Evolutionary conservation across 2,888 invertebrate genomes (phyloP), one percentile per base, ranked within the genome.

Genomic region (Entomobrya proxima): DNA sequence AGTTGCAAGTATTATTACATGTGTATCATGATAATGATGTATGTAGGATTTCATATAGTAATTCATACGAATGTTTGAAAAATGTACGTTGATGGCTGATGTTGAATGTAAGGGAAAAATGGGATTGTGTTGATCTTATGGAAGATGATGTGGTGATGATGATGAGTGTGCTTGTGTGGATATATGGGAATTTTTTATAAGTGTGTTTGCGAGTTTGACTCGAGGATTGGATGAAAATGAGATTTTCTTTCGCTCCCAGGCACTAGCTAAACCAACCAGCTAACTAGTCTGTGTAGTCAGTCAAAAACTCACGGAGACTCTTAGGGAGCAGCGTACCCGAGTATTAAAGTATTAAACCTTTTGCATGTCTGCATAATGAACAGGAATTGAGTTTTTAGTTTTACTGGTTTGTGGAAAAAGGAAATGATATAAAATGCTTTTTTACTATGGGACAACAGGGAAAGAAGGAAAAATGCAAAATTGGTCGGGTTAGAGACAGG

Each of bases 191-290:
- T 44, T 69, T 40, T 69, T 44, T n/a, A n/a, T n/a, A n/a, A n/a
- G 11, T 67, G 67, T 9, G 11, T 67, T 21, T 67, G 21, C n/a
- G 21, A 18, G 18, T 5, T 64, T n/a, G n/a, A n/a, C n/a, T n/a
- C n/a, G 24, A 15, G 69, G 69, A 69, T 27, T 40, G 69, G 69
- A n/a, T 44, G 44, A n/a, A n/a, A n/a, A n/a, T n/a, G n/a, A n/a
- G n/a, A n/a, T n/a, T n/a, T n/a, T n/a, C n/a, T n/a, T n/a, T n/a
- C n/a, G n/a, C n/a, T n/a, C n/a, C n/a, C n/a, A n/a, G n/a, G n/a
- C n/a, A n/a, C n/a, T n/a, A n/a, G n/a, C n/a, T n/a, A n/a, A n/a
- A n/a, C n/a, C n/a, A n/a, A n/a, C n/a, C n/a, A n/a, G n/a, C n/a
- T n/a, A n/a, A n/a, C n/a, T n/a, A n/a, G n/a, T n/a, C n/a, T n/a